phyloP scores from a whole-genome alignment of 2,888 invertebrate species.

The Lasioglossum pauxillum region DNA sequence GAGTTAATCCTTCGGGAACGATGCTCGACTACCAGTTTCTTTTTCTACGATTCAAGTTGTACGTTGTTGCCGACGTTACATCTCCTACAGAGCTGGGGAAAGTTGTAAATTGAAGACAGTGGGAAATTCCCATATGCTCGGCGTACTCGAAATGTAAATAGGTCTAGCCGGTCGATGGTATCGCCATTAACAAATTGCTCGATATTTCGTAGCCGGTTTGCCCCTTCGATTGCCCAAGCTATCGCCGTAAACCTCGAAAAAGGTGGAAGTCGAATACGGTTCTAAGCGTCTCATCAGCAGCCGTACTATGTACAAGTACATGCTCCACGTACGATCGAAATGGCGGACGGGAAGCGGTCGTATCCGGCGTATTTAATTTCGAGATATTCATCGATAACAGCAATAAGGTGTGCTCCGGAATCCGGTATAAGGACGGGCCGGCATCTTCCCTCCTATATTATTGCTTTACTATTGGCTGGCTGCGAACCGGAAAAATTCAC shows the following conservation, averaged over 20 bases:
- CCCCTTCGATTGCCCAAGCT: neutral
- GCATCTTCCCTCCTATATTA: constrained; percentile 76
- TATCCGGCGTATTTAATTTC: constrained; percentile 67
- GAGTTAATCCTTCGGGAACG: neutral
- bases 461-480: constrained; percentile 76
- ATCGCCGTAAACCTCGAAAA: constrained; percentile 17
- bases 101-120: neutral
- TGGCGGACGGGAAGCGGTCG: constrained; percentile 22
- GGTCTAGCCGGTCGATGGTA: constrained; percentile 1
- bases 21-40: no score
- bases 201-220: constrained; percentile 28
- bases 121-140: constrained; percentile 24
- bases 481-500: constrained; percentile 67
- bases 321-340: constrained; percentile 40
- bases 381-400: constrained; percentile 75
- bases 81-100: no score
- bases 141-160: neutral
- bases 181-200: constrained; percentile 47
- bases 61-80: no score
- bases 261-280: neutral
- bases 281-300: constrained; percentile 8
- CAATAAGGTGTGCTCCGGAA: constrained; percentile 76
- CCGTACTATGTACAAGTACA: neutral
- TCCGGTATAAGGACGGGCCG: constrained; percentile 77
- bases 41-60: neutral